Evolutionary conservation across 2,888 invertebrate genomes (phyloP).

Genomic region (Fragum sueziense): DNA sequence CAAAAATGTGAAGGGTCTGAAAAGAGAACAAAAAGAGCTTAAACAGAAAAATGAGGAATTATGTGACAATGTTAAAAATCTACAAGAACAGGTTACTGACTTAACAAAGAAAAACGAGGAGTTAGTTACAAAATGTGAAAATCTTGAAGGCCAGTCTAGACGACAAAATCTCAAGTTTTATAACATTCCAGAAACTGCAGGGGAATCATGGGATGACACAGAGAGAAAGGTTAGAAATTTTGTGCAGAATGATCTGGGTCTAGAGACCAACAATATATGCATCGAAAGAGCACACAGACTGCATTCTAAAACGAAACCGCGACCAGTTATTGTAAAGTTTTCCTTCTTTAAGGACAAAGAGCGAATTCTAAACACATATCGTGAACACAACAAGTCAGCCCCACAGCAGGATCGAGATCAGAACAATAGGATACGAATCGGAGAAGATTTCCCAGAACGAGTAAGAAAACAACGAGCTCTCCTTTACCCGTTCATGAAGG

Average conservation of each 20-base stretch:
- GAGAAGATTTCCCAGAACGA: background rate
- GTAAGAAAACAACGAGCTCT: background rate
- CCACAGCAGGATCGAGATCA: background rate
- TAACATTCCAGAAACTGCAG: background rate
- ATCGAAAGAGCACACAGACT: background rate
- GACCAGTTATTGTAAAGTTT: background rate
- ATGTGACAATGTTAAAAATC: background rate
- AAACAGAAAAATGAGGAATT: background rate
- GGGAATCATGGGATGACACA: background rate
- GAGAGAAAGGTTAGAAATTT: background rate
- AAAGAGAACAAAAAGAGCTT: background rate
- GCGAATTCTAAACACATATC: background rate
- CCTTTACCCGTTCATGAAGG: background rate
- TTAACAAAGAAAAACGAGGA: background rate
- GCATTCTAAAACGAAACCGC: background rate
- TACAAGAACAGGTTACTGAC: background rate
- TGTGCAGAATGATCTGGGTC: background rate
- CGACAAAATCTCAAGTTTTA: background rate
- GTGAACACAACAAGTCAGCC: background rate
- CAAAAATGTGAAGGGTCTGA: background rate
- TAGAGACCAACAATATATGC: background rate
- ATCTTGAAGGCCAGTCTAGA: background rate
- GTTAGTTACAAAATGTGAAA: background rate
- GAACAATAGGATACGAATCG: background rate
- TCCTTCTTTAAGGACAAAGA: background rate